Conservation (phyloP, 2,113 vertebrate species). For the Ptilorrhoa leucosticta region DNA sequence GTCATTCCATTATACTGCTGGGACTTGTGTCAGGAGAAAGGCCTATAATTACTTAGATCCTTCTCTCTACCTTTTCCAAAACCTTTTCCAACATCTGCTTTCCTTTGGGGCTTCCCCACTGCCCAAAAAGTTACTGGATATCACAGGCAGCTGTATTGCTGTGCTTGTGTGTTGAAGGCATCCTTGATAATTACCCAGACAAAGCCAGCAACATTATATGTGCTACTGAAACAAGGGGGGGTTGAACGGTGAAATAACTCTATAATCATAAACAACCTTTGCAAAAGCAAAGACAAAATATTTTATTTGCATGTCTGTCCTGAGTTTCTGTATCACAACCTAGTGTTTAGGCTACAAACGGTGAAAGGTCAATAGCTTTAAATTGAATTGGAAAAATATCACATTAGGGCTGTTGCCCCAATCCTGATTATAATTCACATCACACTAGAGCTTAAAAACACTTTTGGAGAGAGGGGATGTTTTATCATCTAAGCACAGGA, state of each 20-base stretch:
- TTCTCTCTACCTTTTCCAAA: background rate
- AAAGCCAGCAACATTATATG: background rate
- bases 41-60: slow-evolving; percentile 19
- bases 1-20: slow-evolving; percentile 32
- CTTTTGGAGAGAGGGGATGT: background rate
- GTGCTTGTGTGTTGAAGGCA: background rate
- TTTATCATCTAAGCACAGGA: background rate
- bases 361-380: background rate
- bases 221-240: background rate
- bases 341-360: background rate
- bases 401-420: background rate
- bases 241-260: background rate
- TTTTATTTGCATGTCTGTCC: background rate
- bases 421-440: background rate
- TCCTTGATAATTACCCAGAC: background rate
- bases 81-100: background rate
- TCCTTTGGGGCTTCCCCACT: background rate
- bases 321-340: background rate
- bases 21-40: background rate
- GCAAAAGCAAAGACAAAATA: background rate
- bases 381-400: background rate
- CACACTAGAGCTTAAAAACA: background rate
- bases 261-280: background rate
- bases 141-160: background rate
- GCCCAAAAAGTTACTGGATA: background rate